Conservation (phyloP, 1,140 invertebrate genomes). For the Drosophila teissieri region DNA sequence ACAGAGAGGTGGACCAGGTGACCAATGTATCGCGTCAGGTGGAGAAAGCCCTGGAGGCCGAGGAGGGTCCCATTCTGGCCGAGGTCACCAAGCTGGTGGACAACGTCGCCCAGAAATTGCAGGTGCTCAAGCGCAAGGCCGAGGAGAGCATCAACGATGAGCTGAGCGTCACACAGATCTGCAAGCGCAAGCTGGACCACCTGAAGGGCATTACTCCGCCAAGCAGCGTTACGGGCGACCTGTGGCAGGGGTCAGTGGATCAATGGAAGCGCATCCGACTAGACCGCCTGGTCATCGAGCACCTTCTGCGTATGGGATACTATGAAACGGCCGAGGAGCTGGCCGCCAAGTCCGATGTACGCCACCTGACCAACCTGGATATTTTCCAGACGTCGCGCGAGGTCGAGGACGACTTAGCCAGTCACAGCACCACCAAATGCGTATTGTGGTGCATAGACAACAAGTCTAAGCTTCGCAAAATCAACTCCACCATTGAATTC, state of each 20-base stretch:
- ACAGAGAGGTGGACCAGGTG: constrained; percentile 96
- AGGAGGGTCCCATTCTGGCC: constrained; percentile 68
- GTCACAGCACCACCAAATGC: constrained; percentile 94
- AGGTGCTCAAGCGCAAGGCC: constrained; percentile 96
- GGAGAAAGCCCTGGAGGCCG: constrained; percentile 88
- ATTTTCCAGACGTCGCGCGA: constrained; percentile 95
- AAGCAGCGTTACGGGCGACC: constrained; percentile 67
- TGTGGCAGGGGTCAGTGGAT: constrained; percentile 87
- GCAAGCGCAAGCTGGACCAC: constrained; percentile 95
- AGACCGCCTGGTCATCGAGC: constrained; percentile 98
- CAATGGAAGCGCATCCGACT: constrained; percentile 93
- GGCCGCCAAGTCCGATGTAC: constrained; percentile 92
- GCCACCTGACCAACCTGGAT: constrained; percentile 95
- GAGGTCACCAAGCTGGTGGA: constrained; percentile 93
- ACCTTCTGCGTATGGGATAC: constrained; percentile 97
- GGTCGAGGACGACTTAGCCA: constrained; percentile 91
- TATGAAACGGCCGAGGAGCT: constrained; percentile 96
- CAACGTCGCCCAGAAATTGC: constrained; percentile 95
- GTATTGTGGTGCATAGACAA: constrained; percentile 99
- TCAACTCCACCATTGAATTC: constrained; percentile 95
- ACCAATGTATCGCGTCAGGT: constrained; percentile 91
- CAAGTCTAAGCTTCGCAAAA: constrained; percentile 96
- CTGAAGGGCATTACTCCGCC: constrained; percentile 90
- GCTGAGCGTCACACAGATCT: constrained; percentile 90
- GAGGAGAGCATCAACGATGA: constrained; percentile 97